Conservation (phyloP, 2,888 invertebrate species). For the Caenorhabditis virilis region DNA sequence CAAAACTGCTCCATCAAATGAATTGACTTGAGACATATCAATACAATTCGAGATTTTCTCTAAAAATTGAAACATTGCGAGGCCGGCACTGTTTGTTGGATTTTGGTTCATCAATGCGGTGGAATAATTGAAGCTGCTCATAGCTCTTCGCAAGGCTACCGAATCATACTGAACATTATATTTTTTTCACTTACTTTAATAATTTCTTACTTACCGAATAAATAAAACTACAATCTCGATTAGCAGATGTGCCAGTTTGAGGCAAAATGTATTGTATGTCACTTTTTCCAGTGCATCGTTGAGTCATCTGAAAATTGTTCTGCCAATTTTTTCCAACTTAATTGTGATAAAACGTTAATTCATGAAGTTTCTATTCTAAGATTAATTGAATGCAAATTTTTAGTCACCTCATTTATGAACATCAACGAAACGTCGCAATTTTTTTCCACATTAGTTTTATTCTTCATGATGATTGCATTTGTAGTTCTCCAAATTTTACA, state of each 20-base stretch:
- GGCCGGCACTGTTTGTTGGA: neutral
- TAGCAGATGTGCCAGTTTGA: neutral
- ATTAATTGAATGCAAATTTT: no score
- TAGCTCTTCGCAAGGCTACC: neutral
- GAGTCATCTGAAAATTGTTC: slow-evolving; percentile 10
- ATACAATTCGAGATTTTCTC: slow-evolving; percentile 8
- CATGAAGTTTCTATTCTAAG: no score
- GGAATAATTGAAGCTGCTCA: slow-evolving; percentile 3
- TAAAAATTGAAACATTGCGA: slow-evolving; percentile 14
- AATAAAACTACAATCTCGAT: slow-evolving; percentile 7
- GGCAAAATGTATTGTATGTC: slow-evolving; percentile 19
- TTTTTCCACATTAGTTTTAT: neutral
- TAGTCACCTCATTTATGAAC: slow-evolving; percentile 8
- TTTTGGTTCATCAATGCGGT: slow-evolving; percentile 1
- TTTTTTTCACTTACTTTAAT: no score
- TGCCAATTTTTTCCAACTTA: slow-evolving; percentile 2
- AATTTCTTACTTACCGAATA: no score
- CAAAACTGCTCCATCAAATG: slow-evolving; percentile 10
- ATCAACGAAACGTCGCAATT: slow-evolving; percentile 3
- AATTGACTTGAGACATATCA: neutral
- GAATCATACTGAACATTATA: slow-evolving; percentile 16
- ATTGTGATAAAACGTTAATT: no score
- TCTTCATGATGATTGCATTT: slow-evolving; percentile 20
- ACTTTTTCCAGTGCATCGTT: slow-evolving; percentile 4
- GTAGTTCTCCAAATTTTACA: slow-evolving; percentile 26